Base-by-base conservation (phyloP, 2,888 invertebrate species). In the Drosophila melanosoma region DNA sequence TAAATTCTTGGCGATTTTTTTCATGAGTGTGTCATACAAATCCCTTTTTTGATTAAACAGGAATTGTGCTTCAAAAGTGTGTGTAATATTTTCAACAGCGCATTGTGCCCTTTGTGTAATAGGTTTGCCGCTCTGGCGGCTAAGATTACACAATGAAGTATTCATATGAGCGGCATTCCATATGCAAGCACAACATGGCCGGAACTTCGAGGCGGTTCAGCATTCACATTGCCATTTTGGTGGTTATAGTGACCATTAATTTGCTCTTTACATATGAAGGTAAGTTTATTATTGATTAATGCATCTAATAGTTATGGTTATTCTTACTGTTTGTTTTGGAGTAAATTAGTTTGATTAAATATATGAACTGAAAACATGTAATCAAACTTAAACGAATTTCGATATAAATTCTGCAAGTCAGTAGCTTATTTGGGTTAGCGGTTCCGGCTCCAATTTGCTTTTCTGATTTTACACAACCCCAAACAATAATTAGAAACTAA, bases 141-240 rank as follows among this genome's bases (percentile, higher is more conserved):
- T 38, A 20, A 45, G 23, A 62, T 62, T 48, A 12, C 69, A 74
- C 60, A 76, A 88, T 91, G 88, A 79, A 81, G 64, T 69, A 81
- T 76, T 69, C 64, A 48, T 60, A 61, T 60, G 51, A 61, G 58
- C 67, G 52, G 29, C 51, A 38, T 52, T 58, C 38, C 49, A 54
- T 57, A 59, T 51, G 53, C 59, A 62, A 60, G 35, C 45, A 32
- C 29, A 48, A 20, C 20, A 33, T 42, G 32, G 35, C 42, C 36
- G 36, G 11, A 7, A n/a, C 35, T 54, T 35, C 54, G 20, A 32
- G 35, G 33, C 35, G 52, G 32, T 68, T 53, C 17, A 62, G 57
- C 53, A 7, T 53, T 15, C 51, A 69, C 15, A 29, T 75, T 23
- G 52, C 56, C 36, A 29, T 71, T 15, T 35, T 73, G 35, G 23